Base-by-base conservation (phyloP, 2,113 vertebrate species). In the Dryoscopus gambensis region DNA sequence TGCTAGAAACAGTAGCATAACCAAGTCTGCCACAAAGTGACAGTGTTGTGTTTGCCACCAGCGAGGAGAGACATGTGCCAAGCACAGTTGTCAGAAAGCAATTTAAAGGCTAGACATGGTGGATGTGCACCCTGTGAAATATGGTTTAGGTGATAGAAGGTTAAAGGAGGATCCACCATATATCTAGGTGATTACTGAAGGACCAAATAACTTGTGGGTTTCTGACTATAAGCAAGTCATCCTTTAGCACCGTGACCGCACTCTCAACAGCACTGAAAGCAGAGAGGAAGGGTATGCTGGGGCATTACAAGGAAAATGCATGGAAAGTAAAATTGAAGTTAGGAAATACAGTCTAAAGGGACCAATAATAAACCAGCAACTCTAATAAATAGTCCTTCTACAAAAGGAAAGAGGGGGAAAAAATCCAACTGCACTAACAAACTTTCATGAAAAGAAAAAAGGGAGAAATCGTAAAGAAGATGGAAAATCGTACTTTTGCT, bases 381-480 rank as follows among this genome's bases (percentile, higher is more conserved):
- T 81, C 42, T 33, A 57, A 57, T 44, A 94, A 80, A 23, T 56
- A 59, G 13, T 62, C 17, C 30, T 94, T 37, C 42, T 68, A 4
- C 37, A 40, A 42, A 69, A 60, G 28, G 9, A 71, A 57, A 24
- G 19, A 12, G 4, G 6, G 3, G 0, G 0, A 6, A 5, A 6
- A 2, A 0, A 2, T 3, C 16, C 15, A 68, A 44, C 17, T 53
- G 8, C 59, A 23, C 14, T n/a, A 71, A 42, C 14, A 60, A 68
- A 82, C 82, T 44, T 57, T 49, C 4, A 11, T 49, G 39, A 47
- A 19, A 64, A 37, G 15, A 13, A 89, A 69, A 55, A 53, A 44
- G 13, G 22, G 46, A 77, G 20, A 55, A 81, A 63, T 33, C 6
- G 13, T 53, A 89, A 83, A 63, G 67, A 73, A 80, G 84, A 57